These are phyloP conservation scores for Epicauta chinensis DNA, from an alignment of 1,140 invertebrate species.

Conservation along the genomic window DNA sequence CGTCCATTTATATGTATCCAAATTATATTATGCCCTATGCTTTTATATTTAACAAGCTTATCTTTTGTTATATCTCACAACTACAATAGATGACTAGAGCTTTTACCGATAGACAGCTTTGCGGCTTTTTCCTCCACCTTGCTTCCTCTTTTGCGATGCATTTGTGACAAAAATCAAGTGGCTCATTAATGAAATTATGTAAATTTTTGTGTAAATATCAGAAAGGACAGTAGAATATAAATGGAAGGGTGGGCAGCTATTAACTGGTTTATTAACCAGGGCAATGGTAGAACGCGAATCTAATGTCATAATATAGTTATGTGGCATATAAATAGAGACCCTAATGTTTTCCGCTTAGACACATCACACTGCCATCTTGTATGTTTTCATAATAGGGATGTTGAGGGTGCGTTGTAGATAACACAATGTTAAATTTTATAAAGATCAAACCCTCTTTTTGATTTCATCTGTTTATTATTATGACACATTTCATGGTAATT, in stretches of 20 bases:
- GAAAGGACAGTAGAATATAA: too few species aligned
- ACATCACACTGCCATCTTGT: conserved; percentile 9
- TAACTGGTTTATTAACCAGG: conserved; percentile 31
- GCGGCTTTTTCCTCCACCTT: too few species aligned
- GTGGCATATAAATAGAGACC: conserved; percentile 25
- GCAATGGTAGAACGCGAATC: conserved; percentile 26
- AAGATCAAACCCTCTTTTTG: conserved; percentile 8
- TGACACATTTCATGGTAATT: conserved; percentile 14
- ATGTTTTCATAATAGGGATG: conserved; percentile 11
- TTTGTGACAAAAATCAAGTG: too few species aligned
- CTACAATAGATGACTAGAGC: too few species aligned
- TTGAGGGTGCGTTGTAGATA: not conserved
- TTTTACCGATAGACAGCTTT: too few species aligned
- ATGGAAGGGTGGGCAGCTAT: conserved; percentile 20
- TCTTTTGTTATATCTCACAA: conserved; percentile 11
- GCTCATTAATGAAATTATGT: too few species aligned
- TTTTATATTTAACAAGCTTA: conserved; percentile 24
- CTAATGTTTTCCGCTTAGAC: conserved; percentile 11
- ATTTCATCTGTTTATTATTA: conserved; percentile 12
- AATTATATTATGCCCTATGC: conserved; percentile 22
- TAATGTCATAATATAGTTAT: conserved; percentile 33
- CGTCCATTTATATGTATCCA: conserved; percentile 17
- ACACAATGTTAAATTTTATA: conserved; percentile 4
- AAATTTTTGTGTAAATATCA: too few species aligned
- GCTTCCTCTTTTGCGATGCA: too few species aligned